Base-by-base conservation (phyloP, 1,140 invertebrate genomes). In the Venturia canescens region DNA sequence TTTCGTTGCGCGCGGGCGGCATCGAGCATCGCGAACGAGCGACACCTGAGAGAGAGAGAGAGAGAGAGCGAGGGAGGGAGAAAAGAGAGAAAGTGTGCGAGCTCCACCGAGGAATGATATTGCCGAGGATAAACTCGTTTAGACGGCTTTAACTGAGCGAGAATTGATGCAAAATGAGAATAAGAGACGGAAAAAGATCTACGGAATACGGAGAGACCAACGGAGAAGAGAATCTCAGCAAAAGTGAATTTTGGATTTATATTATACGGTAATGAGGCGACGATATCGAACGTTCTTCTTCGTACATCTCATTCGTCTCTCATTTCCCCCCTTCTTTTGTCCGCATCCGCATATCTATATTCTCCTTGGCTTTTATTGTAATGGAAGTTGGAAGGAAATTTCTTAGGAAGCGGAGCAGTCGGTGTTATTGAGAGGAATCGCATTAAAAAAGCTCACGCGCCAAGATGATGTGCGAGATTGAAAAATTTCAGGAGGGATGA, bases 141-240 rank as follows among this genome's bases (percentile, higher is more conserved):
- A 85, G 88, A 88, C 86, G 85, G 85, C 85, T 88, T 88, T 89
- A 90, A 89, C 50, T 90, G 84, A 81, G 84, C 76, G 72, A 87
- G 87, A 89, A 89, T 90, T 88, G 85, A 83, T 86, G 87, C 85
- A 87, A 90, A 89, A 91, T 90, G 87, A 85, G 86, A 89, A 88
- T 90, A 60, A 60, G 57, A 60, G 57, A 60, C 57, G 85, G 63
- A 66, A 66, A 29, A 66, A 66, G 63, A 29, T 29, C 63, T 9
- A 66, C 6, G 27, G 27, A 29, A 89, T 88, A 88, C 88, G 80
- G 80, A 50, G 66, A 80, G 31, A 34, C 31, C 31, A 15, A 23
- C 26, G 21, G 38, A 13, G 70, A 23, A 44, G 31, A 34, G 31
- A 44, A 23, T 27, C 70, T 72, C 44, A 23, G 15, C 34, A 21